Evolutionary conservation across 1,140 invertebrate genomes (phyloP), one percentile per base, ranked within the genome.

Genomic region (Ericerus pela): DNA sequence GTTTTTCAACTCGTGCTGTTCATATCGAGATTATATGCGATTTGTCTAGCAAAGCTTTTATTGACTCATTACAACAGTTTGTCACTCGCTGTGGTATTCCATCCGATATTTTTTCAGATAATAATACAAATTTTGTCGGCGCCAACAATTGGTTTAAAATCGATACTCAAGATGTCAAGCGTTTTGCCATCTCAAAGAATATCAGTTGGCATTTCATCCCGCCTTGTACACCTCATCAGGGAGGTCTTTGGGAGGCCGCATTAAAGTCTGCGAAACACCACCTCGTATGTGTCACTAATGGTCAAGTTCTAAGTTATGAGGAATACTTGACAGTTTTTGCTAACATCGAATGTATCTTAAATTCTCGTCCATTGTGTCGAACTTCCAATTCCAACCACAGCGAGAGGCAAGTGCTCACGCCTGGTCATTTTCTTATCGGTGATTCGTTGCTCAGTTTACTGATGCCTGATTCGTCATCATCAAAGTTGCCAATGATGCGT

Each of bases 21-120:
- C 71, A 73, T 56, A 56, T 75, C 11, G 70, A 74, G 58, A 24
- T 70, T 0, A 68, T 72, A 0, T 61, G 62, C 0, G 60, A 67
- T 59, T 51, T 73, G 8, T 61, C 66, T 1, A 64, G 69, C 1
- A 63, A 69, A 47, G 60, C 60, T 1, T 73, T 74, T 51, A 54
- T 72, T 8, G 61, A 66, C 10, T 62, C 66, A 14, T 55, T 74
- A 1, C 56, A 61, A 16, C 57, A 70, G 33, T 74, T 75, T 58
- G 59, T 67, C 11, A 55, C 63, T 8, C 59, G 69, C 4, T 58
- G 71, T 36, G 70, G 69, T 29, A 53, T 61, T 18, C 64, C 64
- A 14, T 27, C 18, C 1, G 55, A 58, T 18, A 65, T 72, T 0
- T 60, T 64, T 59, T 64, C 61, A 1, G 68, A 72, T 56, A 66